A percentile compares a stretch with the other conserved stretches of the same genome.
These are phyloP conservation scores for Apis florea DNA, from an alignment of 1,140 invertebrate species.

Conservation along the genomic window DNA sequence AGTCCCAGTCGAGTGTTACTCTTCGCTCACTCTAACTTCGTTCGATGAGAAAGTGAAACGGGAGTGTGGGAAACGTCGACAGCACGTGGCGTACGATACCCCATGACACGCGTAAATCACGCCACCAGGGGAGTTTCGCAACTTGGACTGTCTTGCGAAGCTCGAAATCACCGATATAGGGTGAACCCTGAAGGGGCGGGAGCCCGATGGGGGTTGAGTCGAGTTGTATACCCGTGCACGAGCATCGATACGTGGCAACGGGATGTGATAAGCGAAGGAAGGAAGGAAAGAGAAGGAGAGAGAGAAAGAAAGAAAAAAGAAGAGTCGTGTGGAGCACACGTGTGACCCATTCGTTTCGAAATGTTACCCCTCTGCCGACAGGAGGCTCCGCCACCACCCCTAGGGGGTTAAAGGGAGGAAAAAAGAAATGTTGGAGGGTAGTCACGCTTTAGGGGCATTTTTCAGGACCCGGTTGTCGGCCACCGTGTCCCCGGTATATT, in stretches of 20 bases:
- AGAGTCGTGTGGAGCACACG: constrained; percentile 52
- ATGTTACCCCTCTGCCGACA: constrained; percentile 45
- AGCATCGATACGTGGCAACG: background rate
- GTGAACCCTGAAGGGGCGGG: background rate
- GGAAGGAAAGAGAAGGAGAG: constrained; percentile 28
- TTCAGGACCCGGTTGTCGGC: constrained; percentile 61
- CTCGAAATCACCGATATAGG: constrained; percentile 56
- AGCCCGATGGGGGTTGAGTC: background rate
- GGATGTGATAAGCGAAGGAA: constrained; percentile 12
- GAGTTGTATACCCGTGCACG: background rate
- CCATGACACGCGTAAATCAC: constrained; percentile 66
- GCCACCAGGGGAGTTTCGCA: constrained; percentile 41
- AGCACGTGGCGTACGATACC: constrained; percentile 56
- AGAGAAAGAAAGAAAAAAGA: constrained; percentile 32
- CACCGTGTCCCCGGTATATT: constrained; percentile 39
- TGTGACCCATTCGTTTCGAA: constrained; percentile 62
- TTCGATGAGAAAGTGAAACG: constrained; percentile 57
- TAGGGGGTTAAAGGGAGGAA: background rate
- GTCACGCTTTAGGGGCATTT: constrained; percentile 63
- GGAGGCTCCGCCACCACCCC: background rate
- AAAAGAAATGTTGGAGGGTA: constrained; percentile 43
- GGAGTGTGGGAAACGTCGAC: constrained; percentile 43
- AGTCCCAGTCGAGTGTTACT: constrained; percentile 25
- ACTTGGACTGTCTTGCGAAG: constrained; percentile 59
- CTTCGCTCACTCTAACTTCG: constrained; percentile 15